Percentiles rank a stretch among this genome's conserved stretches.
Evolutionary conservation across 2,888 invertebrate genomes (phyloP).

Genomic region (Euproctis similis): DNA sequence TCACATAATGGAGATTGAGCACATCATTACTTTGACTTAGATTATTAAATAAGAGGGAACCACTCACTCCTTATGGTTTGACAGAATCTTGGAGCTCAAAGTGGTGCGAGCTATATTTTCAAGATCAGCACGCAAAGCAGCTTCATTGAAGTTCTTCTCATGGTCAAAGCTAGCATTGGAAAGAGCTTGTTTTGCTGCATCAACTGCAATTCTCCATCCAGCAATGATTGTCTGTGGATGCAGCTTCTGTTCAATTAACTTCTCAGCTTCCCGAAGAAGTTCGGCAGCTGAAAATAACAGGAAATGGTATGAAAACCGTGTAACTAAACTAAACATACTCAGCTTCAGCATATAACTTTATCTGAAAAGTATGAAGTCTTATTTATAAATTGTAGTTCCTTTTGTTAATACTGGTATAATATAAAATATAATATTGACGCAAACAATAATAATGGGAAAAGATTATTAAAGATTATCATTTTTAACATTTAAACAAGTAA

Average conservation of each 20-base stretch:
- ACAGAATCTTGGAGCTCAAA: conserved; percentile 96
- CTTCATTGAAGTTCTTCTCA: conserved; percentile 80
- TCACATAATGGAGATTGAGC: no score
- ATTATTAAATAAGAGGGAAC: no score
- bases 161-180: conserved; percentile 87
- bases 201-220: conserved; percentile 94
- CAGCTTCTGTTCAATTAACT: conserved; percentile 92
- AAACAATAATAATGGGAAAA: no score
- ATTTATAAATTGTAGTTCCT: no score
- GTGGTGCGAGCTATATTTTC: conserved; percentile 98
- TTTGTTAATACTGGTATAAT: no score
- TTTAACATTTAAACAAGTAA: not conserved
- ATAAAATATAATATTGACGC: no score
- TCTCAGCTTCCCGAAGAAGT: conserved; percentile 95
- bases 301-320: no score
- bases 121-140: conserved; percentile 89
- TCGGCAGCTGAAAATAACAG: conserved; percentile 90
- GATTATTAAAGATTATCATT: conserved; percentile 1
- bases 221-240: conserved; percentile 98
- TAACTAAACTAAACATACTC: no score
- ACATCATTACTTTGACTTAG: not conserved
- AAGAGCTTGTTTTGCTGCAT: conserved; percentile 89
- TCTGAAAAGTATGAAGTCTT: no score
- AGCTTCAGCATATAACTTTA: no score
- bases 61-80: conserved; percentile 92